These are phyloP conservation scores for Plagiodera versicolora DNA, from an alignment of 2,888 invertebrate species.

Conservation along the genomic window DNA sequence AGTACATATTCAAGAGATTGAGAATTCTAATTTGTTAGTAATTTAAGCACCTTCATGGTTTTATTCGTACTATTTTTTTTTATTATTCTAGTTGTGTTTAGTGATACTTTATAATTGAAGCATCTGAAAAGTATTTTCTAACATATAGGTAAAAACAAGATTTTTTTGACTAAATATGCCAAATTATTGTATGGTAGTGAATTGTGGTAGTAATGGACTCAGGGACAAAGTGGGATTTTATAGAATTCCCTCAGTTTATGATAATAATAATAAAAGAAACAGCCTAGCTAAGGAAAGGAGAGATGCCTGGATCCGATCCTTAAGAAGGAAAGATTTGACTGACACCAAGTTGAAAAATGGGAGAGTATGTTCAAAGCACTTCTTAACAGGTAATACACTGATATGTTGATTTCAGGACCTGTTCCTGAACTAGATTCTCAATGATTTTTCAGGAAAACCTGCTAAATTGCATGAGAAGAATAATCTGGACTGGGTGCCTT, in stretches of 20 bases:
- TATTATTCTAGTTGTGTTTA: too few relatives aligned
- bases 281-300: not conserved
- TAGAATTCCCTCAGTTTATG: not conserved
- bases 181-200: not conserved
- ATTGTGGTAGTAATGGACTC: not conserved
- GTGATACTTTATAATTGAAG: too few relatives aligned
- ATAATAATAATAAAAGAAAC: not conserved
- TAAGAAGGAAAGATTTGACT: constrained; percentile 1
- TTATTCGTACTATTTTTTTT: too few relatives aligned
- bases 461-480: not conserved
- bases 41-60: too few relatives aligned
- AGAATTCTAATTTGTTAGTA: too few relatives aligned
- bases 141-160: too few relatives aligned
- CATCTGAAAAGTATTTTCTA: too few relatives aligned
- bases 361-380: constrained; percentile 9
- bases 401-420: not conserved
- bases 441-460: not conserved
- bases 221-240: constrained; percentile 3
- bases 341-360: constrained; percentile 7
- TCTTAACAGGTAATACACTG: constrained; percentile 2
- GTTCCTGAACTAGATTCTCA: not conserved
- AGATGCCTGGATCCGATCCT: not conserved
- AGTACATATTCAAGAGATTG: too few relatives aligned
- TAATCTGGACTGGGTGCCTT: not conserved
- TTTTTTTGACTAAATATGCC: not conserved